Evolutionary conservation across 2,113 vertebrate species (phyloP), one percentile per base, ranked within the genome.

Genomic region (Nothoprocta perdicaria): DNA sequence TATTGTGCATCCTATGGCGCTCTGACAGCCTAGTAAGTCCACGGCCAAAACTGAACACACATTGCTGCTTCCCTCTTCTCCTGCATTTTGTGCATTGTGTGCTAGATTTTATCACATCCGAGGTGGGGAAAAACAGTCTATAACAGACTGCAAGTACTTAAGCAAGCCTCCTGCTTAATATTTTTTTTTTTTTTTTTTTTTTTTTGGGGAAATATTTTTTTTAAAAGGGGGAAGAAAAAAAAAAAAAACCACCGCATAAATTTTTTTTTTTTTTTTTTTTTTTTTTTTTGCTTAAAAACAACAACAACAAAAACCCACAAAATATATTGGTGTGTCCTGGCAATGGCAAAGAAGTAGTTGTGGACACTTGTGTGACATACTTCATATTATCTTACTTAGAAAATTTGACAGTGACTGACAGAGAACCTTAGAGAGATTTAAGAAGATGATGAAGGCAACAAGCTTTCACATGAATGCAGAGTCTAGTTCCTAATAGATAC

Each of bases 321-420:
- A 48, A 89, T 93, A 62, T 83, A 60, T 66, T 81, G 81, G 90
- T 89, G 62, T 93, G 94, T 95, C 96, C 95, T 96, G 86, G 84
- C 65, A 96, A 96, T 92, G 69, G 69, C 69, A 92, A 80, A 95
- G 55, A 85, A 93, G 71, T 76, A 79, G 95, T 96, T 97, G 95
- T 97, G 97, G 97, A 96, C 95, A 86, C 91, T 94, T 96, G 94
- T 95, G 95, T 97, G 97, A 97, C 96, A 95, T 75, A 82, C 23
- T 7, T 97, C 97, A 97, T 96, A 94, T 83, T 91, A 95, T 97
- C 96, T 97, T 95, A 96, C 5, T 27, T 57, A 90, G 93, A 93
- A 96, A 96, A 96, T 91, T 94, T 97, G 97, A 97, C 97, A 97
- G 95, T 97, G 97, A 98, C 84, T 97, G 97, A 96, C 97, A 97